Evolutionary conservation across 2,797 vertebrate species (phyloP).

Genomic region (Lycodopsis pacificus): DNA sequence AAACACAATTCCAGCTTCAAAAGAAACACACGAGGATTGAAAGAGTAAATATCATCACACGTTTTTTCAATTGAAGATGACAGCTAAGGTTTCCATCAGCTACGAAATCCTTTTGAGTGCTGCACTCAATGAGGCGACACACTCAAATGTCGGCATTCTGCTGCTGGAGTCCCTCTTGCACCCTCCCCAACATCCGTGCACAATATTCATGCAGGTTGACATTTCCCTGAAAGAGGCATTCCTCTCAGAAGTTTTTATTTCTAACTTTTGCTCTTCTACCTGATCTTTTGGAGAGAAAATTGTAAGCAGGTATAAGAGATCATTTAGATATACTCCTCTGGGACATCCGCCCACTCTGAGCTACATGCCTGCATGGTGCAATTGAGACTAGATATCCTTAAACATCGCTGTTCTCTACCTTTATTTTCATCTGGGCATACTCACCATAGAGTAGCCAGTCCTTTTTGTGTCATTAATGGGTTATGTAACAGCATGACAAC

Average conservation of each 20-base stretch:
- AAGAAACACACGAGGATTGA: constrained; percentile 23
- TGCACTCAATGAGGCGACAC: constrained; percentile 20
- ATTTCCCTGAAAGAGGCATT: constrained; percentile 30
- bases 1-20: constrained; percentile 44
- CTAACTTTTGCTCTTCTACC: background rate
- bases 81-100: constrained; percentile 27
- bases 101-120: constrained; percentile 47
- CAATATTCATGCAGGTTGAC: constrained; percentile 21
- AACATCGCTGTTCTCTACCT: constrained; percentile 18
- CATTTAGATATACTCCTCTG: constrained; percentile 7
- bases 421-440: constrained; percentile 27
- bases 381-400: background rate
- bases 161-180: constrained; percentile 14
- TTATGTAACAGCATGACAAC: constrained; percentile 49
- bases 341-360: background rate
- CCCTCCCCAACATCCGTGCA: background rate
- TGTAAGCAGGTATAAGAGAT: background rate
- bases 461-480: constrained; percentile 17
- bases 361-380: background rate
- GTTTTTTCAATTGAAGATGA: constrained; percentile 39
- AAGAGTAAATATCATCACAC: constrained; percentile 17
- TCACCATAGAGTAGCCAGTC: background rate
- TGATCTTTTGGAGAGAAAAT: constrained; percentile 12
- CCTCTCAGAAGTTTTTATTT: constrained; percentile 6
- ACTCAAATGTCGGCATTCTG: constrained; percentile 26